Evolutionary conservation across 2,113 vertebrate genomes (phyloP).

Genomic region (Taxidea taxus): DNA sequence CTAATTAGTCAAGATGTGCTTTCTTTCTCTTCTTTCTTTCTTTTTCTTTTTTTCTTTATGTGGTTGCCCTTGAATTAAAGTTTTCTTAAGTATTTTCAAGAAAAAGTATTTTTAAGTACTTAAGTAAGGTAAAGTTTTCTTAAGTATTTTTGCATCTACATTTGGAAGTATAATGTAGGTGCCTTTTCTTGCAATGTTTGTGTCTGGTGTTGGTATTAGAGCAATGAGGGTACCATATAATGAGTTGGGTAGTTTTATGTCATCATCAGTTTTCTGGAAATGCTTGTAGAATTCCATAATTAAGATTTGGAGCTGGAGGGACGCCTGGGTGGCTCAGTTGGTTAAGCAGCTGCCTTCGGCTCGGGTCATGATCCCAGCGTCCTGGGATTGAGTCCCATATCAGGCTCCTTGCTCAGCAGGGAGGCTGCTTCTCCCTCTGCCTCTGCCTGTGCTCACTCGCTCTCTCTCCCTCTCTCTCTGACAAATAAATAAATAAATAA

Average conservation of each 20-base stretch:
- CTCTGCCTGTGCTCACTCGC: too few species aligned
- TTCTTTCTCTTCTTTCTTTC: neutral
- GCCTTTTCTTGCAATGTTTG: neutral
- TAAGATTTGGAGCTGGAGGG: neutral
- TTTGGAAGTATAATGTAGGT: neutral
- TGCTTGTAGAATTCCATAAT: neutral
- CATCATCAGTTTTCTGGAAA: neutral
- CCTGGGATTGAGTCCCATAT: too few species aligned
- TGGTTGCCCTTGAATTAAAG: neutral
- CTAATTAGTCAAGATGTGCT: neutral
- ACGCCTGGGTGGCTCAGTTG: too few species aligned
- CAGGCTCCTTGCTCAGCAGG: too few species aligned
- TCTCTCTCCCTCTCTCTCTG: too few species aligned
- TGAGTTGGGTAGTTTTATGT: neutral
- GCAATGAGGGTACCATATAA: neutral
- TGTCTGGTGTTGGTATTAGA: neutral
- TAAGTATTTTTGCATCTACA: neutral
- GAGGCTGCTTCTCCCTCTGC: too few species aligned
- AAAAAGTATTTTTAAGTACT: too few species aligned
- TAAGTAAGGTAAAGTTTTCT: neutral
- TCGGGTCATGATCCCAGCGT: too few species aligned
- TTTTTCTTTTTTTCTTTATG: neutral
- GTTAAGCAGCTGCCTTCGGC: too few species aligned
- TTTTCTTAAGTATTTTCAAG: neutral
- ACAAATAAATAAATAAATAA: too few species aligned